Percentiles rank a stretch among this genome's conserved stretches.
Evolutionary conservation across 1,140 invertebrate species (phyloP).

Genomic region (Plodia interpunctella): DNA sequence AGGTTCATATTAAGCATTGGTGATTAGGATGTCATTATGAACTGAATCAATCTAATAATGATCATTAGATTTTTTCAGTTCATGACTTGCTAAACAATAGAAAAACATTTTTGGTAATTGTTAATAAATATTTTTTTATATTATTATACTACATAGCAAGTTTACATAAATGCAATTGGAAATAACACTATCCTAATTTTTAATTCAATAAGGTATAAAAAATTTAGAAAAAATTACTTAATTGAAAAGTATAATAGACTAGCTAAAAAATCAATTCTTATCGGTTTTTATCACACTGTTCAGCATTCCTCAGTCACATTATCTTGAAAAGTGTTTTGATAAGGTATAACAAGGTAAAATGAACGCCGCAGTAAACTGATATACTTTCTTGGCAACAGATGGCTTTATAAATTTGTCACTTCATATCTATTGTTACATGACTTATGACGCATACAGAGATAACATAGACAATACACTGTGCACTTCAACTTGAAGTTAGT

Average conservation of each 20-base stretch:
- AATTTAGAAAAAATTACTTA: too few relatives aligned
- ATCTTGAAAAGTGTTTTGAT: conserved; percentile 40
- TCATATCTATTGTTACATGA: conserved; percentile 12
- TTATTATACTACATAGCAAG: too few relatives aligned
- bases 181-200: too few relatives aligned
- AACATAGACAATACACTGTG: not conserved
- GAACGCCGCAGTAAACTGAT: conserved; percentile 2
- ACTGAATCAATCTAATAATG: too few relatives aligned
- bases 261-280: not conserved
- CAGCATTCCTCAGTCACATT: conserved; percentile 52
- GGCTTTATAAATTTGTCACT: conserved; percentile 6
- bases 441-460: not conserved
- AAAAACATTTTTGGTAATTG: too few relatives aligned
- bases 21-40: too few relatives aligned
- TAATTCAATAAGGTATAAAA: too few relatives aligned
- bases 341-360: conserved; percentile 28
- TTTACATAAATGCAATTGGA: too few relatives aligned
- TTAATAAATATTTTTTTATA: not conserved
- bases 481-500: not conserved
- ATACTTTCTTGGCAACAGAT: not conserved
- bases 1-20: too few relatives aligned
- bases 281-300: conserved; percentile 39
- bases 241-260: not conserved
- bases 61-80: too few relatives aligned
- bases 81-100: too few relatives aligned